Evolutionary conservation across 2,888 invertebrate species (phyloP).

Genomic region (Cephus nigrinus): DNA sequence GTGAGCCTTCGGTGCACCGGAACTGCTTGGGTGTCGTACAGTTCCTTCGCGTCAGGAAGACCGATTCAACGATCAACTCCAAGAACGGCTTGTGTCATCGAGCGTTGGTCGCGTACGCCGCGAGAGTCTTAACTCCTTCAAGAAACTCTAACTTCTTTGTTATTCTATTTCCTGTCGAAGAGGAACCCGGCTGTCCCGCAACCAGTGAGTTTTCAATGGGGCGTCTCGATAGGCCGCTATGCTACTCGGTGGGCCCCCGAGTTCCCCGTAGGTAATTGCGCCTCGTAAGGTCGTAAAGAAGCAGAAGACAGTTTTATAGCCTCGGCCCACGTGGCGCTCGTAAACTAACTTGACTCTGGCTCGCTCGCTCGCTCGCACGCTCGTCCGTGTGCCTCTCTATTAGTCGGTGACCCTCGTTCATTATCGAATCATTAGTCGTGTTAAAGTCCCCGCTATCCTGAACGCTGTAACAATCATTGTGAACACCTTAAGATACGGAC

Average conservation of each 20-base stretch:
- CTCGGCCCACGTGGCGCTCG: constrained; percentile 68
- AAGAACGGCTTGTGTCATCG: neutral
- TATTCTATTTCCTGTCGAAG: constrained; percentile 16
- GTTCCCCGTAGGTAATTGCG: constrained; percentile 53
- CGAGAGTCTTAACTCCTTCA: constrained; percentile 19
- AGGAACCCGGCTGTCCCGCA: neutral
- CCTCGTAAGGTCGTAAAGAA: constrained; percentile 65
- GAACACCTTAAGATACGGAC: neutral
- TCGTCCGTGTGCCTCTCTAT: constrained; percentile 16
- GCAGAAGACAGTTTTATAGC: constrained; percentile 69
- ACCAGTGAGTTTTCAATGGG: constrained; percentile 36
- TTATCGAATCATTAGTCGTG: constrained; percentile 33
- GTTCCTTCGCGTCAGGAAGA: neutral
- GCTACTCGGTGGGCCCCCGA: constrained; percentile 41
- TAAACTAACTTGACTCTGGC: constrained; percentile 47
- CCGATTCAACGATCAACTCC: neutral
- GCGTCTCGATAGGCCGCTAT: constrained; percentile 38
- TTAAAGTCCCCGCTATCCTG: neutral
- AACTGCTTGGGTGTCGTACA: neutral
- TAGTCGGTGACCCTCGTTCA: constrained; percentile 37
- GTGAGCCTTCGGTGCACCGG: constrained; percentile 25
- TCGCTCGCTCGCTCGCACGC: constrained; percentile 29
- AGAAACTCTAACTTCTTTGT: constrained; percentile 8
- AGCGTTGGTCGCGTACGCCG: neutral
- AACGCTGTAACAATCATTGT: neutral